These are phyloP conservation scores for Uropsilus gracilis DNA, from an alignment of 2,113 vertebrate species.

Conservation along the genomic window DNA sequence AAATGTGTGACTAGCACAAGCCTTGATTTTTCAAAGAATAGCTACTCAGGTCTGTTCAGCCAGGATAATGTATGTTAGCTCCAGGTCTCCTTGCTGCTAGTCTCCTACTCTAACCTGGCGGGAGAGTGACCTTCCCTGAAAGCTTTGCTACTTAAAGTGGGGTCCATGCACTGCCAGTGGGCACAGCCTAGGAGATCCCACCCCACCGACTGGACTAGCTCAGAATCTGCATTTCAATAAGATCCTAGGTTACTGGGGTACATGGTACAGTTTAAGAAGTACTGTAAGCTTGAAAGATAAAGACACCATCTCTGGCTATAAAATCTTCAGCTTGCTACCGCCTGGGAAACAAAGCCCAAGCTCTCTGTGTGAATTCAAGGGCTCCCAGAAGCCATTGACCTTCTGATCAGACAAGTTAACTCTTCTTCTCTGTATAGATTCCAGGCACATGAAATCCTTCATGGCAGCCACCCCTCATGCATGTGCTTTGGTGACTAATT, in stretches of 20 bases:
- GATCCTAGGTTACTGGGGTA: neutral
- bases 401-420: neutral
- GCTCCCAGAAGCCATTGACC: neutral
- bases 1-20: neutral
- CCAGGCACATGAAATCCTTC: neutral
- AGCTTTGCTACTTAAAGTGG: neutral
- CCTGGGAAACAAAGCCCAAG: neutral
- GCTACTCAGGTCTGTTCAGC: neutral
- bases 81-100: neutral
- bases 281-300: neutral
- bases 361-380: neutral
- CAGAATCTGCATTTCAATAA: neutral
- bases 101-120: neutral
- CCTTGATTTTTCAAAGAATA: neutral
- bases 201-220: neutral
- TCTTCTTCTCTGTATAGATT: neutral
- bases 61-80: neutral
- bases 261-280: neutral
- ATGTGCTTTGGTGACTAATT: neutral
- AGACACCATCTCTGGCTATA: neutral
- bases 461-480: fast-evolving
- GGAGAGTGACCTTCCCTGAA: neutral
- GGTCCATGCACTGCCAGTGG: fast-evolving
- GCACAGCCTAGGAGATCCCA: neutral
- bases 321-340: neutral